Evolutionary conservation across 2,888 invertebrate species (phyloP).

Genomic region (Melipona beecheii): DNA sequence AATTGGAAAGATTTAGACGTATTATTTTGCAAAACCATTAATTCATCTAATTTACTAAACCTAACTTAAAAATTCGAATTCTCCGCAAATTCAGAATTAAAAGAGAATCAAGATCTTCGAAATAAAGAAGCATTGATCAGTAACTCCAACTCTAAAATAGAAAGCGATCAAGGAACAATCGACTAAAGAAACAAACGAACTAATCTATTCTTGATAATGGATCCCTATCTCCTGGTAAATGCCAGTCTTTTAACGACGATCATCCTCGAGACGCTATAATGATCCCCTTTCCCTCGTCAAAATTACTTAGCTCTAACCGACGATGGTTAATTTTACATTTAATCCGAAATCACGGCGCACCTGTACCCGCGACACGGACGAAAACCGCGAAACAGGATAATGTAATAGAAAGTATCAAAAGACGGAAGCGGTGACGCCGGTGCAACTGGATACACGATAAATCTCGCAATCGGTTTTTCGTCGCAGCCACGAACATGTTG

Average conservation of each 20-base stretch:
- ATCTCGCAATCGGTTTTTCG: constrained; percentile 29
- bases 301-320: constrained; percentile 5
- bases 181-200: background rate
- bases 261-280: background rate
- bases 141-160: background rate
- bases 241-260: constrained; percentile 3
- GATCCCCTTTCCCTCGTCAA: background rate
- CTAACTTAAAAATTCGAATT: background rate
- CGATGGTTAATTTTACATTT: background rate
- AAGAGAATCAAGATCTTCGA: background rate
- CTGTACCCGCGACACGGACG: background rate
- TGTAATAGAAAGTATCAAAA: constrained; percentile 49
- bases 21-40: too few species aligned
- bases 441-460: constrained; percentile 18
- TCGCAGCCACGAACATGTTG: background rate
- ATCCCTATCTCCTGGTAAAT: constrained; percentile 4
- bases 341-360: background rate
- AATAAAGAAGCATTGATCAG: background rate
- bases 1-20: too few species aligned
- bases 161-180: background rate
- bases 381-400: constrained; percentile 12
- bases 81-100: background rate
- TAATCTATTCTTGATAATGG: background rate
- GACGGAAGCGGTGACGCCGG: constrained; percentile 43
- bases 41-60: too few species aligned